Conservation (phyloP, 1,140 invertebrate species). For the Agrypnia vestita region DNA sequence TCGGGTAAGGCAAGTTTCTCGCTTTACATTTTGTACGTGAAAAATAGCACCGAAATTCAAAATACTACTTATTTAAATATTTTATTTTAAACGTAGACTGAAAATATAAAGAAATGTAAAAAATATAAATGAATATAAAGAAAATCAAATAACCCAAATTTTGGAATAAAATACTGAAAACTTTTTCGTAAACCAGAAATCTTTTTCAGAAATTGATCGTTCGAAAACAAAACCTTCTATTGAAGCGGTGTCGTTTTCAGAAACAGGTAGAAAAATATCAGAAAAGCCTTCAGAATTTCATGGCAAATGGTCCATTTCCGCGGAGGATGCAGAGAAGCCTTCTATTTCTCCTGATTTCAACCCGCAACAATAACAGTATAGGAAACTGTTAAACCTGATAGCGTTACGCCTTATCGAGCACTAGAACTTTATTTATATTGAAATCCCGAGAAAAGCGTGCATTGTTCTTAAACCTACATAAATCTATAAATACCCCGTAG, state of each 20-base stretch:
- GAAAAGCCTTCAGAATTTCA: neutral
- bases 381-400: conserved; percentile 26
- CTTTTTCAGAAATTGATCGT: conserved; percentile 12
- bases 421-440: conserved; percentile 6
- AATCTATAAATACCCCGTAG: conserved; percentile 2
- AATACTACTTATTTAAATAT: too few relatives aligned
- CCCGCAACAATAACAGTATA: conserved; percentile 28
- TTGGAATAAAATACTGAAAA: too few relatives aligned
- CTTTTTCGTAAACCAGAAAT: too few relatives aligned
- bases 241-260: too few relatives aligned
- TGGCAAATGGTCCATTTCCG: neutral
- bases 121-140: too few relatives aligned
- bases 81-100: too few relatives aligned
- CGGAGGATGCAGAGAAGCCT: neutral
- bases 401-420: conserved; percentile 14
- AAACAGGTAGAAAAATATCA: neutral
- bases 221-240: neutral
- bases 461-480: conserved; percentile 11
- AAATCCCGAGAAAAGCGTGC: neutral
- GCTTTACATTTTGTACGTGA: too few relatives aligned
- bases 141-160: too few relatives aligned
- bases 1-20: too few relatives aligned
- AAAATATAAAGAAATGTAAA: too few relatives aligned
- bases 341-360: conserved; percentile 22
- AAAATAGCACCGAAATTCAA: too few relatives aligned